Percentiles rank a stretch among this genome's conserved stretches.
Evolutionary conservation across 2,797 vertebrate species (phyloP).

Genomic region (Peromyscus attwateri): DNA sequence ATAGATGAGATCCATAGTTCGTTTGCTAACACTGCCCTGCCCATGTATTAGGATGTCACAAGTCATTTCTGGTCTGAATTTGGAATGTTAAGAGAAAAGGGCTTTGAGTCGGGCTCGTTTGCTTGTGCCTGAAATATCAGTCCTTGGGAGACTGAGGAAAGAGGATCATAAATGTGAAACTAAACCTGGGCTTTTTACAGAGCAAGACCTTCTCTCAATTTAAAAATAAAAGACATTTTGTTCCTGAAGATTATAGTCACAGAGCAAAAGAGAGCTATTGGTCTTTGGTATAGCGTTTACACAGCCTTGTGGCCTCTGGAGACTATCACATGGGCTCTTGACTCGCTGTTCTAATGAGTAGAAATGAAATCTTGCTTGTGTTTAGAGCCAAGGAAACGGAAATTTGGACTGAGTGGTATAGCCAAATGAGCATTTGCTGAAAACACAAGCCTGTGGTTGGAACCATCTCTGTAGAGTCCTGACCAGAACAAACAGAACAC

Average conservation of each 20-base stretch:
- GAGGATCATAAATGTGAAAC: not conserved
- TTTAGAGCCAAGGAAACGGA: not conserved
- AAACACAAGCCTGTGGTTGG: not conserved
- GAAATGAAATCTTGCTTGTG: constrained; percentile 20
- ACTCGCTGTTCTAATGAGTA: not conserved
- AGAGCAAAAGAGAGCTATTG: not conserved
- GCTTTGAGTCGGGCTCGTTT: not conserved
- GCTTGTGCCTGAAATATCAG: not conserved
- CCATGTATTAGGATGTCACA: not conserved
- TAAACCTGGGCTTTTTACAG: not conserved
- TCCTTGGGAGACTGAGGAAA: not conserved
- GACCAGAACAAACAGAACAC: not conserved
- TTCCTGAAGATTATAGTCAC: not conserved
- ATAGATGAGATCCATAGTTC: not conserved
- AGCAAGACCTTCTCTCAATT: not conserved
- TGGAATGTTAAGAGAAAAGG: not conserved
- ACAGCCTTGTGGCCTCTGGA: not conserved
- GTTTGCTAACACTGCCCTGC: not conserved
- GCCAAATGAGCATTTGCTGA: not conserved
- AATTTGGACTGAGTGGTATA: not conserved
- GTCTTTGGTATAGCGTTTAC: not conserved
- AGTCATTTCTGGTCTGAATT: not conserved
- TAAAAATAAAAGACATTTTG: not conserved
- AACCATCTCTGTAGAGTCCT: not conserved
- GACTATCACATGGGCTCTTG: not conserved